Evolutionary conservation across 2,113 vertebrate genomes (phyloP), one percentile per base, ranked within the genome.

Genomic region (Hippolais icterina): DNA sequence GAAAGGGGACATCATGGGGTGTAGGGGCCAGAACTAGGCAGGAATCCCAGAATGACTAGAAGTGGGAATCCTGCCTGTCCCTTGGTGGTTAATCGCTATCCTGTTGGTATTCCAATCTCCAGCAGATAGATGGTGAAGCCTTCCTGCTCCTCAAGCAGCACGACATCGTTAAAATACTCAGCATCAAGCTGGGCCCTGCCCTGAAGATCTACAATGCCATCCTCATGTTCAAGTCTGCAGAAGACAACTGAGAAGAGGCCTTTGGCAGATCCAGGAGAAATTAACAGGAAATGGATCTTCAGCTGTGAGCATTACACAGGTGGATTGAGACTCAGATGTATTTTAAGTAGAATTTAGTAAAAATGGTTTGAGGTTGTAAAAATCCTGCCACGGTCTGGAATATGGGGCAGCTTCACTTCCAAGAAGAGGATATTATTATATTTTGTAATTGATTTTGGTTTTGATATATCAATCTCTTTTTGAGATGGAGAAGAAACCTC

Each of bases 121-220:
- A 99, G 99, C 99, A 99, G 97, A 99, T 99, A 12, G 99, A 99
- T 3, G 99, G 99, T 2, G 99, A 99, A 95, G 98, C 99, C 60
- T 99, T 99, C 96, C 98, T 99, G 71, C 98, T 99, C 42, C 98
- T 99, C 78, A 99, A 99, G n/a, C 99, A 99, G 94, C 97, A 57
- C 0, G 99, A 99, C 97, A 98, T 99, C 0, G 98, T 99, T 60
- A 99, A 99, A 98, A 99, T 99, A 77, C 98, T 99, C 85, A 98
- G 98, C 80, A 98, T 99, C 96, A 99, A 99, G 92, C 97, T 99
- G 69, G 99, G 99, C 24, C 99, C 99, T 12, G 99, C 99, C 41
- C 97, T 99, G 84, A 99, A 99, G 97, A 99, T 99, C 90, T 99
- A 98, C 97, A 99, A 99, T 28, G 98, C 99, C 87, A 99, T 99